Base-by-base conservation (phyloP, 35 echinoderm and acorn worm species). In the Heliocidaris erythrogramma region DNA sequence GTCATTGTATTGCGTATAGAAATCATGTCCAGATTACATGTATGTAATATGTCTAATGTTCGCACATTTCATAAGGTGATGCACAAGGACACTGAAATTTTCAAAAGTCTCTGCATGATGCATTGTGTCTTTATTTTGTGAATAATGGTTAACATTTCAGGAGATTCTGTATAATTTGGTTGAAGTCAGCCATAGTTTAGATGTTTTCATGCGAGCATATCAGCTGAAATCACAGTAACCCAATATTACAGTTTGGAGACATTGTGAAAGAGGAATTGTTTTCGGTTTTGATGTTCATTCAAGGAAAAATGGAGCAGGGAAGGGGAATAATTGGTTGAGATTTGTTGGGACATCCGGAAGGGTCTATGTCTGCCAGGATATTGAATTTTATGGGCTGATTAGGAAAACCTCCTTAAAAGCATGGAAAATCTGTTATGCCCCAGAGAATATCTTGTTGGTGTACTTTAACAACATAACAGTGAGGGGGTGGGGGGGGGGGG, bases 281-380 rank as follows among this genome's bases (percentile, higher is more conserved):
- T 78, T 78, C 27, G 27, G 65, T 78, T 78, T 78, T 78, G 65
- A 78, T 78, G 27, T 32, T 89, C 31, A 42, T 42, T 16, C 30
- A 31, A 31, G 18, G 87, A 48, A 89, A 89, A 48, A 48, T 32
- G 13, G 47, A 89, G 47, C 31, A 21, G 87, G 87, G 30, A 89
- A 89, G 87, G 14, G 31, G 30, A 9, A 48, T 89, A 42, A 89
- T 89, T 89, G 87, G 87, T 89, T 10, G 87, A 48, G 87, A 48
- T 89, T 89, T 89, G 87, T 42, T 42, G 87, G 87, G 65, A 78
- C 27, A 24, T 24, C 65, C 65, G 65, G 47, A 89, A 89, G 9
- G 29, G 87, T 30, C 32, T 17, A 31, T n/a, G 87, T 89, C 87
- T 89, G 87, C 6, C 87, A 89, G 87, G 87, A 89, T 89, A 89